Evolutionary conservation across 1,140 invertebrate genomes (phyloP), one percentile per base, ranked within the genome.

Genomic region (Cyphomyrmex costatus): DNA sequence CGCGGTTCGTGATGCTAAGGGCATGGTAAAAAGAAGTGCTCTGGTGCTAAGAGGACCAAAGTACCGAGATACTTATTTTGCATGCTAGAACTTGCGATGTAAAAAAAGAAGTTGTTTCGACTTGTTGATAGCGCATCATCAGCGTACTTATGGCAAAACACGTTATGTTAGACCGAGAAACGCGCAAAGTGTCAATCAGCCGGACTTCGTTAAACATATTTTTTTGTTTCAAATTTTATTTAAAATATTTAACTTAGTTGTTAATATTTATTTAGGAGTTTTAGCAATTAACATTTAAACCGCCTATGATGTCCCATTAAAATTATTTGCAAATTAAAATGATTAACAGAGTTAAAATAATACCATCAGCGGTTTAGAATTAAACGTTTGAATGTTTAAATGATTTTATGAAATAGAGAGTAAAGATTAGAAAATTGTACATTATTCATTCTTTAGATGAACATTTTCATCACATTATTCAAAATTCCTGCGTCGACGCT

Each of bases 21-120:
- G 30, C n/a, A 61, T 21, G 33, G 46, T 30, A 70, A 30, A 53
- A 53, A 68, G 56, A 53, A 30, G 12, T 36, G 65, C 24, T 46
- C n/a, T 1, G 12, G 53, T 10, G 53, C 33, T 56, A 74, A 74
- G 24, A 60, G 68, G n/a, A 61, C 68, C 19, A 60, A 49, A 83
- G 36, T 83, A 60, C 36, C 68, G 53, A 60, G 79, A 73, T 60
- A 74, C 36, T 46, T 61, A 60, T 74, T 83, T 83, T 74, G 36
- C 79, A 83, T 49, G 68, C 19, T 30, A 10, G 19, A 83, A 83
- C 53, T 83, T 73, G 36, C 27, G n/a, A 58, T 53, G 12, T 80
- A 68, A 82, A 79, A 71, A 77, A 68, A 68, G 65, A 66, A 66
- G 66, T 73, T 73, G 51, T 33, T 74, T 53, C 68, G 36, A 73